Evolutionary conservation across 2,888 invertebrate genomes (phyloP), one percentile per base, ranked within the genome.

Genomic region (Pollenia amentaria): DNA sequence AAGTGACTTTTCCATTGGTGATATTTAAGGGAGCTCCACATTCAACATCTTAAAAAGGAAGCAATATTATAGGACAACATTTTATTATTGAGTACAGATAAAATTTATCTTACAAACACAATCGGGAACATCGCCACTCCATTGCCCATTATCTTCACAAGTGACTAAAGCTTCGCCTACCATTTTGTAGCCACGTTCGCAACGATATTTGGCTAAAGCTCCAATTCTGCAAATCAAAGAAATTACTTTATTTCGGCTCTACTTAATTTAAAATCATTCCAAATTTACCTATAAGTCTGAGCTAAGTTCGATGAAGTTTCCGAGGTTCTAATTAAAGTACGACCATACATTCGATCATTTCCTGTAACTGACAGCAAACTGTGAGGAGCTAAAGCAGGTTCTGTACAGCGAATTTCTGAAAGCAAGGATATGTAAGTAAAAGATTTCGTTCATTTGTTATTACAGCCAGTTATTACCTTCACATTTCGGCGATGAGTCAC

Each of bases 331-430:
- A 97, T 96, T 18, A 97, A 93, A 0, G 97, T 97, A 40, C 97
- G 95, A 0, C 97, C 97, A 91, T 97, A 97, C 95, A 97, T 96
- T 72, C 98, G 95, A 92, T 98, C 98, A 91, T 98, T 98, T 73
- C 97, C 97, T 0, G 98, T 97, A 46, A 98, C 97, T 0, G 98
- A 97, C 0, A 98, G 94, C 29, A 98, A 97, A 88, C 97, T 97
- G 92, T 98, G 97, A 42, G 96, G 96, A 0, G 98, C 97, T 42
- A 97, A 94, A 3, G 96, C 94, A 0, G 98, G 98, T 90, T 97
- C 97, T 0, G 96, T 95, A 90, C 98, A 98, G 76, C 98, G 95
- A 88, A 98, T 97, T 94, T 98, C 98, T 97, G 92, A 0, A 92
- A 91, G 55, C 12, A 10, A 57, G 1, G 21, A 12, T 6, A 3